These are phyloP conservation scores for Aldrovandia affinis DNA, from an alignment of 2,797 vertebrate species.

Conservation along the genomic window DNA sequence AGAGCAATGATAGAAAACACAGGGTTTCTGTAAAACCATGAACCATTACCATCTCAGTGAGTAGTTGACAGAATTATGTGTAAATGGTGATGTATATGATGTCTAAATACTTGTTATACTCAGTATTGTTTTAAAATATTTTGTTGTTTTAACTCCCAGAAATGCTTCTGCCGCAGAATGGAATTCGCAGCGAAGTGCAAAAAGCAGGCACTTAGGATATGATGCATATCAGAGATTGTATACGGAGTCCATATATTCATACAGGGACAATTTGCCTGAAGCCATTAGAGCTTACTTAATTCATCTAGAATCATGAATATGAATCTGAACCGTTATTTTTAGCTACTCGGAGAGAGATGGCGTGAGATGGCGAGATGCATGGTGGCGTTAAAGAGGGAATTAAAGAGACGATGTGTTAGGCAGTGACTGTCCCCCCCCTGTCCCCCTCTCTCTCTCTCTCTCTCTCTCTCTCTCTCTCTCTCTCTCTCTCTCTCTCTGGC, in stretches of 20 bases:
- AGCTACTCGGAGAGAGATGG: background rate
- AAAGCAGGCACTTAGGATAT: no score
- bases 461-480: background rate
- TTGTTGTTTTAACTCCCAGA: no score
- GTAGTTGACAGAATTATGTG: background rate
- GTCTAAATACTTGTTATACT: background rate
- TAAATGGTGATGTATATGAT: background rate
- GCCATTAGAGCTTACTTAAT: background rate
- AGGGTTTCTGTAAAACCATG: background rate
- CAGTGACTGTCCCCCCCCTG: no score
- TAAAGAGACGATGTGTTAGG: background rate
- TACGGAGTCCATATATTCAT: background rate
- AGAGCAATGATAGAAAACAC: background rate
- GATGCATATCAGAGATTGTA: background rate
- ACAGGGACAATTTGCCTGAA: background rate
- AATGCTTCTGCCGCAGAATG: no score
- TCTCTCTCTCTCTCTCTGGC: background rate
- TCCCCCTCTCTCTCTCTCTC: no score
- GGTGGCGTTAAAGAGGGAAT: background rate
- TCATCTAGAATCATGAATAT: background rate
- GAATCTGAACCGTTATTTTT: conserved; percentile 7
- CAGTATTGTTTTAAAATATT: background rate
- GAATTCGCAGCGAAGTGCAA: no score
- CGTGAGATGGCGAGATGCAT: background rate
- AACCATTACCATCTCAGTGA: background rate